A percentile compares a stretch with the other conserved stretches of the same genome.
Evolutionary conservation across 2,888 invertebrate genomes (phyloP).

Genomic region (Leptarthrus brevirostris): DNA sequence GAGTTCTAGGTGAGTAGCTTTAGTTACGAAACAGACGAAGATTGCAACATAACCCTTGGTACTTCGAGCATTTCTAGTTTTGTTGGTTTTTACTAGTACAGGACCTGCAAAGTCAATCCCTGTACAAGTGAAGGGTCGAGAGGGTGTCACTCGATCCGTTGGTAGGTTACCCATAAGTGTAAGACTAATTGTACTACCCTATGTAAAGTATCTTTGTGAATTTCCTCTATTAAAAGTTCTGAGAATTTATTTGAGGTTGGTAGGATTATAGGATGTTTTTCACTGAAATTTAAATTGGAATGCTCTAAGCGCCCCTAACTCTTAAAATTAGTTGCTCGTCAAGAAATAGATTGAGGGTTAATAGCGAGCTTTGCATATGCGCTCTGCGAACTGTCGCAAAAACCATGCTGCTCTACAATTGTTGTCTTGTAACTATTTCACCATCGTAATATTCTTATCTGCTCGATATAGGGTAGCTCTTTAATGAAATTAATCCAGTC

Average conservation of each 20-base stretch:
- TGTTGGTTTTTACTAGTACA: no score
- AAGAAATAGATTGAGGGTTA: constrained; percentile 3
- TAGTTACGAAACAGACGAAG: no score
- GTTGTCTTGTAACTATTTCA: neutral
- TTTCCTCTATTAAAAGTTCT: no score
- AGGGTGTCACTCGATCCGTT: constrained; percentile 18
- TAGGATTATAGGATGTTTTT: no score
- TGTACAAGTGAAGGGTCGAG: constrained; percentile 40
- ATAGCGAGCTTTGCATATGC: constrained; percentile 17
- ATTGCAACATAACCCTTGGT: no score
- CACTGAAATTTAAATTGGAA: no score
- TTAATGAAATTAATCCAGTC: neutral
- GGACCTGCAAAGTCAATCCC: no score
- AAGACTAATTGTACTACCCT: constrained; percentile 19
- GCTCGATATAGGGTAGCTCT: neutral
- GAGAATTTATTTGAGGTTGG: no score
- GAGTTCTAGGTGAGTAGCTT: no score
- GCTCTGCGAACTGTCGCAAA: constrained; percentile 4
- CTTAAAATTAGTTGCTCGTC: no score
- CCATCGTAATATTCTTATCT: constrained; percentile 8
- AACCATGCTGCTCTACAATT: constrained; percentile 8
- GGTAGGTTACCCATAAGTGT: constrained; percentile 23
- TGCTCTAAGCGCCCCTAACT: no score
- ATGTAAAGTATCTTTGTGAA: constrained; percentile 47
- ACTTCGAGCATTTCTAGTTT: no score